Percentiles rank a stretch among this genome's conserved stretches.
These are phyloP conservation scores for human (Homo sapiens) DNA, from an alignment of 2,113 vertebrate species.

Conservation along the genomic window DNA sequence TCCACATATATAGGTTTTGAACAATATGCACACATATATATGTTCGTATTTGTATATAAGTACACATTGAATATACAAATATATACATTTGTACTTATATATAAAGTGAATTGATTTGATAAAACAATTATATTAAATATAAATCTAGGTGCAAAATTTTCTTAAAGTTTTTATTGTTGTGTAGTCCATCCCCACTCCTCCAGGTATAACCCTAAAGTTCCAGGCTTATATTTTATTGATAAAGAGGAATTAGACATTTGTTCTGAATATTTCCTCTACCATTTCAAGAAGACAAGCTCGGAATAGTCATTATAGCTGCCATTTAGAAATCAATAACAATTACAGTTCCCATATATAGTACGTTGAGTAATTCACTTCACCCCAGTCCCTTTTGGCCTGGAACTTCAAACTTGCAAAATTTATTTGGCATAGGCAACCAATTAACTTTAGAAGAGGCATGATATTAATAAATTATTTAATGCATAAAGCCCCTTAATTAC, in stretches of 20 bases:
- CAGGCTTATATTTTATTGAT: neutral
- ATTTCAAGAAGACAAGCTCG: neutral
- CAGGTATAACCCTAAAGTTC: neutral
- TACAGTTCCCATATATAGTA: neutral
- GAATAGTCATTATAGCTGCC: neutral
- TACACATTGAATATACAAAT: neutral
- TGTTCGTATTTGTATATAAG: neutral
- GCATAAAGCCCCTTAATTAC: neutral
- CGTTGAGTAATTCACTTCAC: neutral
- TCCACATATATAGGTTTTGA: neutral
- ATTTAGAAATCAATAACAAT: neutral
- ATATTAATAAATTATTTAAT: neutral
- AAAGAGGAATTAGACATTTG: slow-evolving; percentile 22
- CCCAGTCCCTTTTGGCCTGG: neutral
- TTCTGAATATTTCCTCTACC: neutral
- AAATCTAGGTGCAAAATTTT: slow-evolving; percentile 20
- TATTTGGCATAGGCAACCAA: slow-evolving; percentile 26
- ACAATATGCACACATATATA: neutral
- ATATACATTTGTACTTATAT: neutral
- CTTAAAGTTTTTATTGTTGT: neutral
- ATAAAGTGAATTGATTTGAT: slow-evolving; percentile 15
- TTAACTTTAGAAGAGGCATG: neutral
- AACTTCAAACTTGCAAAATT: slow-evolving; percentile 26
- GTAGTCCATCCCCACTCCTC: neutral
- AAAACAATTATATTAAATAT: slow-evolving; percentile 17